A percentile compares a stretch with the other conserved stretches of the same genome.
These are phyloP conservation scores for Malaclemys terrapin DNA, from an alignment of 2,113 vertebrate genomes.

Conservation along the genomic window DNA sequence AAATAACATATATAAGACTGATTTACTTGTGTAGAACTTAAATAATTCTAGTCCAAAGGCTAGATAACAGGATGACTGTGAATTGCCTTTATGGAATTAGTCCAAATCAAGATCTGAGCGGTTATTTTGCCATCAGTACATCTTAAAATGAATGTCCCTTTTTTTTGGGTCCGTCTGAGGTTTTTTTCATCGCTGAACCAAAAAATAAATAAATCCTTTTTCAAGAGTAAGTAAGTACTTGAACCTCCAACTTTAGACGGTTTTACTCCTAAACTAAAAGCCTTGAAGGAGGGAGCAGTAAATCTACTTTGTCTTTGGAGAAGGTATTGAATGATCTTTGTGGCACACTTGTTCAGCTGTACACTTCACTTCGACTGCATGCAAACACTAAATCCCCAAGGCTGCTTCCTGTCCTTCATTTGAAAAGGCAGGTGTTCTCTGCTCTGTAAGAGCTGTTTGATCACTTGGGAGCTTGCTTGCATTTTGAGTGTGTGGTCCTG, in stretches of 20 bases:
- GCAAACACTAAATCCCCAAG: rapidly evolving
- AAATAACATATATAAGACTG: neutral
- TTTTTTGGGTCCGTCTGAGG: neutral
- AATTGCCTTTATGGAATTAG: rapidly evolving
- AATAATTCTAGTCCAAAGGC: neutral
- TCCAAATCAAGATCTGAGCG: neutral
- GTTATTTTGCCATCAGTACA: neutral
- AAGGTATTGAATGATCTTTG: neutral
- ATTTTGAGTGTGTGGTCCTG: neutral
- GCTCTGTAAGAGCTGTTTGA: neutral
- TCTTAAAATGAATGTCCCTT: neutral
- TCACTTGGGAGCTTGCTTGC: neutral
- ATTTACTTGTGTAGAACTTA: neutral
- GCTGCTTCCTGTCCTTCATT: neutral
- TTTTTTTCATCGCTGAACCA: neutral
- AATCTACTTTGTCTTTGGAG: neutral
- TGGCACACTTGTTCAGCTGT: rapidly evolving
- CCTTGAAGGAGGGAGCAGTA: neutral
- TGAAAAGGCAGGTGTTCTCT: neutral
- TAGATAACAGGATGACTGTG: neutral
- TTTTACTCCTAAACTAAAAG: neutral
- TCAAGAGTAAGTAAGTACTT: neutral
- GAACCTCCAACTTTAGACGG: neutral
- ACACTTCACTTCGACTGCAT: neutral
- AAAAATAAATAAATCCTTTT: neutral